These are phyloP conservation scores for Frankliniella intonsa DNA, from an alignment of 2,888 invertebrate species.

Conservation along the genomic window DNA sequence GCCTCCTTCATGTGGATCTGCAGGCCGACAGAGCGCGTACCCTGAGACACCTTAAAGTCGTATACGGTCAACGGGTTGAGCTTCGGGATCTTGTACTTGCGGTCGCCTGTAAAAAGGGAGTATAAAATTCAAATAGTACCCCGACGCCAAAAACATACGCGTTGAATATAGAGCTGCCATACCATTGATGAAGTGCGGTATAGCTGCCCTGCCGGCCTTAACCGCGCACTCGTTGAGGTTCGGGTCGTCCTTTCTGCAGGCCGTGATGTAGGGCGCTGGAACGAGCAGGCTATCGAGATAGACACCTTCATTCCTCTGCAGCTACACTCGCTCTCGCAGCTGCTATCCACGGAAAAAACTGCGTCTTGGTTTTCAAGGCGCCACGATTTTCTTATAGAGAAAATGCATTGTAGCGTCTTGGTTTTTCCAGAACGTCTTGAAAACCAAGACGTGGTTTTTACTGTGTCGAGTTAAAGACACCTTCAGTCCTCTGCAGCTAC, in stretches of 20 bases:
- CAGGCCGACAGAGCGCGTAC: slow-evolving; percentile 39
- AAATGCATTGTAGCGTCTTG: no score
- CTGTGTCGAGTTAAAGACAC: no score
- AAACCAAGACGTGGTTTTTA: no score
- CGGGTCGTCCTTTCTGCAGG: slow-evolving; percentile 39
- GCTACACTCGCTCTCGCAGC: no score
- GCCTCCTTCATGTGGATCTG: slow-evolving; percentile 37
- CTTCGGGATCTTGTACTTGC: slow-evolving; percentile 40
- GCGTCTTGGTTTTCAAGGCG: no score
- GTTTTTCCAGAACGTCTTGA: no score
- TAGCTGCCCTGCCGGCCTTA: slow-evolving; percentile 38
- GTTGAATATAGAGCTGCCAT: background rate
- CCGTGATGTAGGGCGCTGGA: slow-evolving; percentile 39
- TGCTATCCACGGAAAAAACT: no score
- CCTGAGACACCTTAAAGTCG: slow-evolving; percentile 39
- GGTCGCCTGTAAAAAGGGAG: slow-evolving; percentile 38
- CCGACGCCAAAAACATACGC: background rate
- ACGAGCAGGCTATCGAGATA: background rate
- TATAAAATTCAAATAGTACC: background rate
- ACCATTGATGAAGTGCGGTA: slow-evolving; percentile 40
- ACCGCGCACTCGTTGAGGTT: slow-evolving; percentile 40
- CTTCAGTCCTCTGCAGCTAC: no score
- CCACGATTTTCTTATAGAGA: no score
- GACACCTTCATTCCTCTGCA: no score
- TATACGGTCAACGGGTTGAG: slow-evolving; percentile 40